A percentile compares a stretch with the other conserved stretches of the same genome.
Evolutionary conservation across 2,888 invertebrate genomes (phyloP).

Genomic region (Portevinia maculata): DNA sequence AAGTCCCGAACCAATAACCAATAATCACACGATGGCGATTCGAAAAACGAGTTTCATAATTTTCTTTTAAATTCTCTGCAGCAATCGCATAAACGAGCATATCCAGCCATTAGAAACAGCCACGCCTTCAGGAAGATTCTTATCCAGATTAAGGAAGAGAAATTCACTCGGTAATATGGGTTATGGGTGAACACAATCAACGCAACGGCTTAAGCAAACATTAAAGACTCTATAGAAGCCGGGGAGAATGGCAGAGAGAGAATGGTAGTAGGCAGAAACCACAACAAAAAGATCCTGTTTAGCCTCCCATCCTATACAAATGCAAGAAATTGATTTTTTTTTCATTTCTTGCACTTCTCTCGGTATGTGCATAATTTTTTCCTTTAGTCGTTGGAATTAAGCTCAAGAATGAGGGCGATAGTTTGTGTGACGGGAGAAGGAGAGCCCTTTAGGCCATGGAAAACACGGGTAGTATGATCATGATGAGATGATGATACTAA

Average conservation of each 20-base stretch:
- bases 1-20: constrained; percentile 50
- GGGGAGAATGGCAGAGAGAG: neutral
- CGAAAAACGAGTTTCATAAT: constrained; percentile 54
- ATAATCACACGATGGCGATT: constrained; percentile 50
- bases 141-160: constrained; percentile 50
- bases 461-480: constrained; percentile 52
- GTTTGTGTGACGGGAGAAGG: constrained; percentile 63
- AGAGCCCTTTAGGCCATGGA: constrained; percentile 60
- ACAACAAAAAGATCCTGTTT: constrained; percentile 53
- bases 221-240: constrained; percentile 19
- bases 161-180: constrained; percentile 51
- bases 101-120: neutral
- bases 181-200: constrained; percentile 60
- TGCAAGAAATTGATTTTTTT: constrained; percentile 68
- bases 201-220: constrained; percentile 49
- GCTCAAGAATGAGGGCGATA: constrained; percentile 44
- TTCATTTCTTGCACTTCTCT: constrained; percentile 1
- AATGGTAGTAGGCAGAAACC: constrained; percentile 37
- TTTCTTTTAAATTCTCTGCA: constrained; percentile 39
- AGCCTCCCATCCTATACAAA: constrained; percentile 46
- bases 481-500: constrained; percentile 47
- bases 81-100: neutral
- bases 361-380: constrained; percentile 17
- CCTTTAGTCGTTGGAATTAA: constrained; percentile 48
- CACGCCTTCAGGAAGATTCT: constrained; percentile 47